Evolutionary conservation across 2,888 invertebrate genomes (phyloP).

Genomic region (Zaprionus obscuricornis): DNA sequence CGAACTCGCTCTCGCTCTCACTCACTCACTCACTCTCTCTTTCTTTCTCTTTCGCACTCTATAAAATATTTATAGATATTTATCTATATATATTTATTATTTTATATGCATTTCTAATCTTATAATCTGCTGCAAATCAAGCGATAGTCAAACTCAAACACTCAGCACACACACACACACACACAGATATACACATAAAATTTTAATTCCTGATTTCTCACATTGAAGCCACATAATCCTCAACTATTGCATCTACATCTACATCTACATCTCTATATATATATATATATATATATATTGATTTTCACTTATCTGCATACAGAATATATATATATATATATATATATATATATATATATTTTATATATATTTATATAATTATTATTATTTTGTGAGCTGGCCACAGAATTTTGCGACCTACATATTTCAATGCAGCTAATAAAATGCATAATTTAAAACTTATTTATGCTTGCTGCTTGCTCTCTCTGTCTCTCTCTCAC

Average conservation of each 20-base stretch:
- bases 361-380: not conserved
- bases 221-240: not conserved
- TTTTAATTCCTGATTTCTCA: too few relatives aligned
- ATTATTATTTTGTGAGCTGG: slow-evolving; percentile 14
- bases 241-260: not conserved
- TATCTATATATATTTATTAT: not conserved
- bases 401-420: slow-evolving; percentile 65
- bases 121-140: too few relatives aligned
- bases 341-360: too few relatives aligned
- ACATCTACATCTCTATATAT: not conserved
- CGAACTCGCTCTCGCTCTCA: too few relatives aligned
- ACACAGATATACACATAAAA: slow-evolving; percentile 5
- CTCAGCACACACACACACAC: not conserved
- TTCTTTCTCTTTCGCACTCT: too few relatives aligned
- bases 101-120: too few relatives aligned
- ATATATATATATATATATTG: not conserved
- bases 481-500: too few relatives aligned
- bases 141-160: too few relatives aligned
- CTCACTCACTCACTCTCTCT: too few relatives aligned
- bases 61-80: not conserved
- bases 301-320: slow-evolving; percentile 23
- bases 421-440: slow-evolving; percentile 66
- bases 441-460: slow-evolving; percentile 66
- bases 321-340: slow-evolving; percentile 66
- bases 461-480: too few relatives aligned